Base-by-base conservation (phyloP, 1,140 invertebrate species). In the Homarus americanus region DNA sequence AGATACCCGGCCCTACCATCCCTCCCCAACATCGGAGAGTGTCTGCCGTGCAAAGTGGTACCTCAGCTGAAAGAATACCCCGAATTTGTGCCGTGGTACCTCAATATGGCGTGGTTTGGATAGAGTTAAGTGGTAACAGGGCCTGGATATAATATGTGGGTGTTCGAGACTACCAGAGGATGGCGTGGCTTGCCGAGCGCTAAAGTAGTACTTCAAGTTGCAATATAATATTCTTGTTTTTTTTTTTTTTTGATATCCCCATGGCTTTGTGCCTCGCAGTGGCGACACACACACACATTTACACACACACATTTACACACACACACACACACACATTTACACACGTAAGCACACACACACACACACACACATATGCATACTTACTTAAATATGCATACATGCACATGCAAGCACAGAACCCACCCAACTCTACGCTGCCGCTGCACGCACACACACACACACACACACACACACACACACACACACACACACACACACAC, bases 61-160 rank as follows among this genome's bases (percentile, higher is more conserved):
- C 78, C 53, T 80, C 78, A 80, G 78, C 53, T 80, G 53, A 80
- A 80, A 80, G 78, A 80, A 80, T 80, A 80, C 41, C 78, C 44
- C 38, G 78, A 80, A 80, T 80, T 80, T 80, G 78, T 53, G 78
- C 41, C 78, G 41, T 32, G 78, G 78, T 80, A 80, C 78, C 78
- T 80, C 78, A 53, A 41, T 53, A 53, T 80, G 78, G 78, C 78
- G 78, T 80, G 78, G 78, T 80, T 80, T 80, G 78, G 78, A 80
- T 28, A 80, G 78, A 80, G 78, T 32, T 80, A 80, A 80, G 78
- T 80, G 78, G 78, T 53, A 53, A 41, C 78, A 53, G 41, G 7
- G n/a, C 44, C n/a, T 17, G 78, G 78, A 41, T 53, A 41, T 80
- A 80, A 80, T 80, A 53, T 80, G 78, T 53, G 41, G 78, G 78